Base-by-base conservation (phyloP, 2,888 invertebrate genomes). In the Sacculina carcini region DNA sequence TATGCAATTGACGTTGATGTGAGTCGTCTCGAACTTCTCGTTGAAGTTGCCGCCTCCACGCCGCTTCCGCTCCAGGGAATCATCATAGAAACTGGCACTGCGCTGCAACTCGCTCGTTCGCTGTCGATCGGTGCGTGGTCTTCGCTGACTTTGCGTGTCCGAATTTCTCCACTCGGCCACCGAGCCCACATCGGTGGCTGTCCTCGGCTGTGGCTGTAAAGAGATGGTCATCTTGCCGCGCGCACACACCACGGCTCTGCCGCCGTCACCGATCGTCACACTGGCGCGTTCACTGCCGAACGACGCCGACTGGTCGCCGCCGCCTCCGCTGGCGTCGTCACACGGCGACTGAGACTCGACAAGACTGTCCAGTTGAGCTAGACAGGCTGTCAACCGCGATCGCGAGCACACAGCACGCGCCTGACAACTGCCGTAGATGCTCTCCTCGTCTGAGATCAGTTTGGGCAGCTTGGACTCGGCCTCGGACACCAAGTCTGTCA, bases 401-500 rank as follows among this genome's bases (percentile, higher is more conserved):
- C n/a, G n/a, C n/a, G n/a, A n/a, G n/a, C n/a, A n/a, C n/a, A n/a
- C n/a, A n/a, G n/a, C n/a, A n/a, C n/a, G 6, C 26, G 28, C 28
- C 19, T 6, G 28, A 19, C 9, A 44, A 14, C 16, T 28, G 21
- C 1, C 50, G 26, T 53, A 53, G 14, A 39, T 38, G 19, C 53
- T 53, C 10, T 56, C 55, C 19, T 51, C 51, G 48, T 56, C 56
- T 21, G 54, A 52, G 29, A 48, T 46, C 48, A 58, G 48, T 34
- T 58, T 58, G 2, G 58, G 58, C 12, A 58, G 51, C 48, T 58
- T 58, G 6, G 58, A 55, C 48, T 58, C 57, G 9, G 58, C 58
- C 40, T 57, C 57, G 32, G 55, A 56, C 23, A 58, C 42, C 32
- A 58, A 52, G 44, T 56, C 58, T n/a, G 50, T 53, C 16, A 58